Conservation (phyloP, 2,888 invertebrate genomes). For the Pyralis farinalis region DNA sequence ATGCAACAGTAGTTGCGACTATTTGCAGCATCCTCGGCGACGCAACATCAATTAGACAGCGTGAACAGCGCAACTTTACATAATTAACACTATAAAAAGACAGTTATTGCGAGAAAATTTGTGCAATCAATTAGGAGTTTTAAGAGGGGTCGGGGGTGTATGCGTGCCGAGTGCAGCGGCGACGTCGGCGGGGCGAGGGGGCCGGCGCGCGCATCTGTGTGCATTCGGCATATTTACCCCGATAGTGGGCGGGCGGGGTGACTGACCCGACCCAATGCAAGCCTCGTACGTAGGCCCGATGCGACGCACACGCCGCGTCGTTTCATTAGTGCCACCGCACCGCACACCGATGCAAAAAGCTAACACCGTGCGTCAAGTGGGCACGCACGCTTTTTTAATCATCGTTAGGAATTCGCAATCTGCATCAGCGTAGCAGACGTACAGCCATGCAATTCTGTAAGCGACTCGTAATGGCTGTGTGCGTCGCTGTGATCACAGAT, state of each 20-base stretch:
- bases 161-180: slow-evolving; percentile 69
- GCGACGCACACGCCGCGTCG: slow-evolving; percentile 63
- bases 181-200: slow-evolving; percentile 41
- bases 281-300: slow-evolving; percentile 70
- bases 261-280: slow-evolving; percentile 79
- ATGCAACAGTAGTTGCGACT: slow-evolving; percentile 37
- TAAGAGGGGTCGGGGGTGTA: slow-evolving; percentile 61
- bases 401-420: slow-evolving; percentile 28
- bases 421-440: slow-evolving; percentile 1
- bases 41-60: slow-evolving; percentile 66
- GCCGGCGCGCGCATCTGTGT: slow-evolving; percentile 79
- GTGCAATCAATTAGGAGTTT: slow-evolving; percentile 81
- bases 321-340: slow-evolving; percentile 70
- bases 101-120: slow-evolving; percentile 80
- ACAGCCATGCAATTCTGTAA: no score
- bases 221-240: slow-evolving; percentile 81
- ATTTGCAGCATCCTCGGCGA: slow-evolving; percentile 51
- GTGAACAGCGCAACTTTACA: slow-evolving; percentile 74
- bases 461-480: no score
- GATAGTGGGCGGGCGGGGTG: slow-evolving; percentile 77
- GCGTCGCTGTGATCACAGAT: no score
- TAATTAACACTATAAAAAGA: slow-evolving; percentile 79
- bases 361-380: slow-evolving; percentile 72
- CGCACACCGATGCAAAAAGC: slow-evolving; percentile 65
- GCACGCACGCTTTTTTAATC: slow-evolving; percentile 63